Evolutionary conservation across 2,113 vertebrate genomes (phyloP), one percentile per base, ranked within the genome.

Genomic region (Aleadryas rufinucha): DNA sequence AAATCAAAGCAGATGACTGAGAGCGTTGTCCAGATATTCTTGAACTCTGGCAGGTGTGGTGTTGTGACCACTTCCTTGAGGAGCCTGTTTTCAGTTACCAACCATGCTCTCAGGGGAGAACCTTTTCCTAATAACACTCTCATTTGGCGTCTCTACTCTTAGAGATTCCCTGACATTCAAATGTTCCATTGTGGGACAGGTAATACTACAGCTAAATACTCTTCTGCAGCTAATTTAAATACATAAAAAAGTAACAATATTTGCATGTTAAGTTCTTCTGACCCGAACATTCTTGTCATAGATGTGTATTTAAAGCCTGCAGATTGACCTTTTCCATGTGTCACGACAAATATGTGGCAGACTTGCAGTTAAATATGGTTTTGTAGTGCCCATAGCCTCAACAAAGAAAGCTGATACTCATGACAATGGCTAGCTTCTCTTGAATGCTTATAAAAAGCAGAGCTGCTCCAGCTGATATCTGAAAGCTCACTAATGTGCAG

Each of bases 401-500:
- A 41, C 22, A 81, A 93, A 89, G 57, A 9, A 78, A 66, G 50
- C 15, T 64, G 49, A 77, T 80, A 37, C 20, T 64, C 45, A 19
- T 16, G 49, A 37, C n/a, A 85, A 39, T 37, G 22, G 18, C 39
- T 42, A 44, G 47, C 21, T 70, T 93, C 89, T 82, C 33, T 41
- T 3, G 2, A 70, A 92, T 49, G 52, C 44, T 85, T 44, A 33
- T 20, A 80, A 57, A 87, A 37, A 84, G 68, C 39, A 91, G 79
- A 87, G 22, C 61, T 80, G 30, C 74, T 89, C 28, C 41, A 83
- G 59, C 68, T 75, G 42, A 91, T 88, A 89, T 71, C 63, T 79
- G 68, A 92, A 92, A 93, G 64, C 68, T 79, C 35, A 68, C 39
- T 96, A 95, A 95, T 80, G 72, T 75, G 41, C n/a, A 71, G 42